These are phyloP conservation scores for Melikaiella ostensackeni DNA, from an alignment of 2,888 invertebrate genomes.

Conservation along the genomic window DNA sequence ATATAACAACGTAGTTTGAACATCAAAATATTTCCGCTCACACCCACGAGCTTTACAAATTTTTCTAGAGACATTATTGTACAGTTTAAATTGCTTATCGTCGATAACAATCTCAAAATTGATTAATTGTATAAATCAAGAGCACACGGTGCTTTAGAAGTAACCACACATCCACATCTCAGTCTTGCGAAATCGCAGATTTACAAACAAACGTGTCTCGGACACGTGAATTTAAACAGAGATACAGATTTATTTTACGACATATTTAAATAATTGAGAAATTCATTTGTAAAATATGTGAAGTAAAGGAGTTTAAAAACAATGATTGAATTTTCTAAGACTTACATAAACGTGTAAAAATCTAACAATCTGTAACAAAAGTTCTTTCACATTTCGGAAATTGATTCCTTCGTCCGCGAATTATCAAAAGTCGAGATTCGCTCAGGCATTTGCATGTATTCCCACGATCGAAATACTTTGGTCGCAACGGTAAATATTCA, in stretches of 20 bases:
- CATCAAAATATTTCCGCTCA: slow-evolving; percentile 22
- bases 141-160: slow-evolving; percentile 31
- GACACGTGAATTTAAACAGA: background rate
- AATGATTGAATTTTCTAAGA: slow-evolving; percentile 19
- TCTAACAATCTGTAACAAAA: slow-evolving; percentile 5
- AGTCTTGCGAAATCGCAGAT: slow-evolving; percentile 41
- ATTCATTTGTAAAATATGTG: background rate
- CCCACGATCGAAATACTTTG: slow-evolving; percentile 40
- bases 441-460: slow-evolving; percentile 16
- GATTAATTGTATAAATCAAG: slow-evolving; percentile 26
- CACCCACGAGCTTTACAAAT: slow-evolving; percentile 7
- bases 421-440: slow-evolving; percentile 9
- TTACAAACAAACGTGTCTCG: slow-evolving; percentile 12
- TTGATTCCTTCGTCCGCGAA: slow-evolving; percentile 1
- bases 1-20: slow-evolving; percentile 24
- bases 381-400: slow-evolving; percentile 8
- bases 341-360: slow-evolving; percentile 6
- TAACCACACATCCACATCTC: slow-evolving; percentile 39
- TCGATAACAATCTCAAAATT: slow-evolving; percentile 33
- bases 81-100: background rate
- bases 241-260: slow-evolving; percentile 27
- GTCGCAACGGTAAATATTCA: slow-evolving; percentile 35
- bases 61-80: slow-evolving; percentile 18
- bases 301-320: slow-evolving; percentile 1
- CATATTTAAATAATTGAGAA: slow-evolving; percentile 4